Evolutionary conservation across 2,888 invertebrate species (phyloP), one percentile per base, ranked within the genome.

Genomic region (Anticlea derivata): DNA sequence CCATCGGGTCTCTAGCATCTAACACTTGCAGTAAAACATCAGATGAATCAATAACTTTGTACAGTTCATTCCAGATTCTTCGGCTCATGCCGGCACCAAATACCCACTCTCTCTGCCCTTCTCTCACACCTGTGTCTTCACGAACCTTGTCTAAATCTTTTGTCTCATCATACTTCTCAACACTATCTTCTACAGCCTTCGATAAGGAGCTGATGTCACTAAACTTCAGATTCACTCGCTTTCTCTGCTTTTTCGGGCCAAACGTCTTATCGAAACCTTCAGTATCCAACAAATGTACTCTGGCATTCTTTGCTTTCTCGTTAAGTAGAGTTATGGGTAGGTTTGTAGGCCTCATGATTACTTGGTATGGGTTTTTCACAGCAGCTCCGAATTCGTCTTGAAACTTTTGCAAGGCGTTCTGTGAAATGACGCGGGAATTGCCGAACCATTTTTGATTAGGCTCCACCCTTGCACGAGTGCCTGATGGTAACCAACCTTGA

Each of bases 371-470:
- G 86, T 99, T 98, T 74, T 95, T 97, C 44, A 98, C 92, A 22
- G 96, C 99, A 69, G 96, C 96, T 10, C 98, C 98, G 77, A 99
- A 94, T 86, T 99, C 99, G 30, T 96, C 96, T 90, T 99, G 96
- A 72, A 97, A 97, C 74, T 96, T 96, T 80, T 97, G 97, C 22
- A 97, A 75, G 0, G 96, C 95, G 70, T 93, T 95, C 85, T 99
- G 99, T 0, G 98, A 96, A 63, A 99, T 97, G 0, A 99, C 98
- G 58, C 98, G 93, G 0, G 99, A 98, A 80, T 99, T 99, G 8
- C 99, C 98, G 83, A 99, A 99, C 99, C 99, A 99, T 79, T 96
- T 97, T 69, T 98, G 97, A 65, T 97, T 98, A 1, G 99, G 99
- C 84, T 99, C 99, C 0, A 99, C 97, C 51, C 99, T 92, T 22